Base-by-base conservation (phyloP, 2,888 invertebrate species). In the Emmelina monodactyla region DNA sequence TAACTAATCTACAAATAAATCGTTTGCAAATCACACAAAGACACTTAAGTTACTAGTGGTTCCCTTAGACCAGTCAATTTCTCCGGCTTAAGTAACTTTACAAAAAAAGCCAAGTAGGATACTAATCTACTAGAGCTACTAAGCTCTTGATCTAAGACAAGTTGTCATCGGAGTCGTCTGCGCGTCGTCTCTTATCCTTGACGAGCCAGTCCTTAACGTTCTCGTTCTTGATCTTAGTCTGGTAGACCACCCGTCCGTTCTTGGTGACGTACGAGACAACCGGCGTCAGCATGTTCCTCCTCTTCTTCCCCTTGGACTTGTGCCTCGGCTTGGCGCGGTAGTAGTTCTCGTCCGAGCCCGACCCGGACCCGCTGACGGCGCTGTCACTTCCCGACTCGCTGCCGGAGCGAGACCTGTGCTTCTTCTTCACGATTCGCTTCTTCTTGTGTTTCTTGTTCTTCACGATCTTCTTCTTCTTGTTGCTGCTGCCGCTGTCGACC, bases 241-340 rank as follows among this genome's bases (percentile, higher is more conserved):
- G 69, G 37, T 69, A 78, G 1, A 75, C 58, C 2, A 75, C 70
- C 28, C 63, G 64, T 0, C 76, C 76, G 36, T 69, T 66, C 31
- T 66, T 66, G 1, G 73, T 75, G 1, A 78, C 59, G 31, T 76
- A 76, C 0, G 76, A 76, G 1, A 76, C 63, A 0, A 78, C 69
- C 1, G 76, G 76, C 4, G 71, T 75, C 2, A 78, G 41, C 0
- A 72, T 63, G 37, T 71, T 58, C 0, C 55, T 49, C 12, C 52
- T 49, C n/a, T 32, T 47, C 31, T 50, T 50, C 1, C 14, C 19
- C 19, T 9, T 19, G 9, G 5, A 19, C 5, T n/a, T n/a, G n/a
- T n/a, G n/a, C n/a, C 35, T 22, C 9, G 31, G n/a, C n/a, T n/a
- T 39, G 2, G 38, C 33, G 15, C 50, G 41, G 4, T 41, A 47